phyloP scores from a whole-genome alignment of 2,797 vertebrate species.

The Argentina silus region DNA sequence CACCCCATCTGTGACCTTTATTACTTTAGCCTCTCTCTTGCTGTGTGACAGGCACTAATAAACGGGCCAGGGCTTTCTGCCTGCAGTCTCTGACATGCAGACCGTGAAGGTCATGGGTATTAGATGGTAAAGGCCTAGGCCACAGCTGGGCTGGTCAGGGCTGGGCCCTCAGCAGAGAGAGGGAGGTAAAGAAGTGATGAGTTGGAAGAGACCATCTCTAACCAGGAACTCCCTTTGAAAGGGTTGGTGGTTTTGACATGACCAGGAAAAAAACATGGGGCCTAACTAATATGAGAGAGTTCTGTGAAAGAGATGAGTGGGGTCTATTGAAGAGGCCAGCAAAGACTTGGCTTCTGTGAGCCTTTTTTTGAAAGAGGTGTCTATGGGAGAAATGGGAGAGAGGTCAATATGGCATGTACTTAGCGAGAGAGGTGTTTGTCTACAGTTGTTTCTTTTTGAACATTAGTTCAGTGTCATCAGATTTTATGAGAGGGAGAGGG shows the following conservation, averaged over 20 bases:
- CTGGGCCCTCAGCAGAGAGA: slow-evolving; percentile 2
- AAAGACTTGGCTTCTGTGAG: no score
- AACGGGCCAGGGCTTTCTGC: slow-evolving; percentile 50
- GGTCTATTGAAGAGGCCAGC: no score
- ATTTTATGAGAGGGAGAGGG: not conserved
- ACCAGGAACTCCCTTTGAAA: not conserved
- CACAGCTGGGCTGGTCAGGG: slow-evolving; percentile 74
- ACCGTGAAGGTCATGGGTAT: slow-evolving; percentile 78
- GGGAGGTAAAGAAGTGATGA: slow-evolving; percentile 59
- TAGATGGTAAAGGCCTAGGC: slow-evolving; percentile 70
- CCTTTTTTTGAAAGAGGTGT: no score
- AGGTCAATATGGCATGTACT: no score
- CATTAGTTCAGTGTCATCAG: no score
- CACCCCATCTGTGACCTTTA: slow-evolving; percentile 67
- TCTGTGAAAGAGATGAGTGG: not conserved
- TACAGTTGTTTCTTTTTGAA: no score
- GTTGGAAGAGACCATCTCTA: slow-evolving; percentile 49
- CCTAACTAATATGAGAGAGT: not conserved
- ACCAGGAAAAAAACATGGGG: not conserved
- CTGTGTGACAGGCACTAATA: slow-evolving; percentile 68
- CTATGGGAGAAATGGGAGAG: not conserved
- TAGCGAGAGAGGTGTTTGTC: no score
- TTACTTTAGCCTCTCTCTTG: slow-evolving; percentile 55
- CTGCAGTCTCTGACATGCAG: slow-evolving; percentile 62
- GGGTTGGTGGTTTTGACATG: not conserved